Conservation (phyloP, 2,797 vertebrate species). For the Diplodus puntazzo region DNA sequence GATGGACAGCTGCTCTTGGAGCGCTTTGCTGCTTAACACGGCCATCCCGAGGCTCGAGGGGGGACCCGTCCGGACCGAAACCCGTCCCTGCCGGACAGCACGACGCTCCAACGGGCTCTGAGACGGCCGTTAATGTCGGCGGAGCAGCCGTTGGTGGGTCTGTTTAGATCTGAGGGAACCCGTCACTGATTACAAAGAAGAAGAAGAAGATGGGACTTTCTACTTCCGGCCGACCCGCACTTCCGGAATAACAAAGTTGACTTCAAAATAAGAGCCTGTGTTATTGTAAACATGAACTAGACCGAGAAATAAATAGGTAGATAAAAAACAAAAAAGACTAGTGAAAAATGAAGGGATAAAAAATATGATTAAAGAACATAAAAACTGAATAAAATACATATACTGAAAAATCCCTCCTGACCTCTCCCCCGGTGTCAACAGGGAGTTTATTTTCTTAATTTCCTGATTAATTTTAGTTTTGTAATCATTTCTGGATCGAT, state of each 20-base stretch:
- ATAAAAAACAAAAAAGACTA: no score
- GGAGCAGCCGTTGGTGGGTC: no score
- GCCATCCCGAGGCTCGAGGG: constrained; percentile 39
- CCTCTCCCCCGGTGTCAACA: no score
- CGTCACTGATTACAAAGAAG: constrained; percentile 9
- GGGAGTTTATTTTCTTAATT: no score
- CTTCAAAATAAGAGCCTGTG: constrained; percentile 61
- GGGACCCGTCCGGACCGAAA: neutral
- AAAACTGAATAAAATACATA: no score
- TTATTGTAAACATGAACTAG: neutral
- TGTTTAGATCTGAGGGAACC: neutral
- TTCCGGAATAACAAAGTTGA: constrained; percentile 13
- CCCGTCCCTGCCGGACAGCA: fast-evolving
- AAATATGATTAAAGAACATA: no score
- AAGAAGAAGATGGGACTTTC: neutral
- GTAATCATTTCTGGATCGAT: no score
- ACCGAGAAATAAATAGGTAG: no score
- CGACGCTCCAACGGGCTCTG: neutral
- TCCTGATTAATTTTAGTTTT: no score
- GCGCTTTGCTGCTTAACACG: constrained; percentile 19
- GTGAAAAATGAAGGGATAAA: no score
- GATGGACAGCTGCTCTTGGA: constrained; percentile 68
- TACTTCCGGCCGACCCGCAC: neutral
- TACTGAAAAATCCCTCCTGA: no score
- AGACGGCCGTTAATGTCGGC: neutral